Conservation (phyloP, 2,888 invertebrate genomes). For the Tridacna crocea region DNA sequence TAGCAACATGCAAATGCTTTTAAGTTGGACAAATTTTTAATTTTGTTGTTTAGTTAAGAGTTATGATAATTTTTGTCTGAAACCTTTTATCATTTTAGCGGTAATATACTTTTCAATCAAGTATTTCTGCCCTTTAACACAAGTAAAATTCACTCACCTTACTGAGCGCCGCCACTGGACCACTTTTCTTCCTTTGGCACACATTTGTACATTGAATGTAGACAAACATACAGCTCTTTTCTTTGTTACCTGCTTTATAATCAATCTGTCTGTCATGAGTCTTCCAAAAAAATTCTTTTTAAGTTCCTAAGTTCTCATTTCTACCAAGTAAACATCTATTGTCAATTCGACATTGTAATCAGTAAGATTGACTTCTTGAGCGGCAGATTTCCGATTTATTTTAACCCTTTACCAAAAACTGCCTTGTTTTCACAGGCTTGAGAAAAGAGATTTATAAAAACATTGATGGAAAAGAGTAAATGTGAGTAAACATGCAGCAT, state of each 20-base stretch:
- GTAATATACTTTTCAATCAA: no score
- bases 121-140: no score
- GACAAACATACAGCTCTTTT: slow-evolving; percentile 8
- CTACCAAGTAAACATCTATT: no score
- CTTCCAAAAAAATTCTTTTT: not conserved
- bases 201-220: slow-evolving; percentile 20
- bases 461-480: not conserved
- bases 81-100: no score
- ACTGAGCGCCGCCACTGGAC: not conserved
- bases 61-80: no score
- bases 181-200: not conserved
- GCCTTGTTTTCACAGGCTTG: not conserved
- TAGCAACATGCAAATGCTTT: no score
- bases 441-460: not conserved
- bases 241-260: slow-evolving; percentile 11
- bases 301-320: no score
- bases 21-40: no score
- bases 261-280: slow-evolving; percentile 6
- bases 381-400: no score
- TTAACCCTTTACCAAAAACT: not conserved
- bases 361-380: no score
- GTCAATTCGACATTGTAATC: no score
- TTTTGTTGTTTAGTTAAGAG: no score
- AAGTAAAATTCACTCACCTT: slow-evolving; percentile 4
- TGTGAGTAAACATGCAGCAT: slow-evolving; percentile 1